These are phyloP conservation scores for Ranitomeya imitator DNA, from an alignment of 2,113 vertebrate genomes.

Conservation along the genomic window DNA sequence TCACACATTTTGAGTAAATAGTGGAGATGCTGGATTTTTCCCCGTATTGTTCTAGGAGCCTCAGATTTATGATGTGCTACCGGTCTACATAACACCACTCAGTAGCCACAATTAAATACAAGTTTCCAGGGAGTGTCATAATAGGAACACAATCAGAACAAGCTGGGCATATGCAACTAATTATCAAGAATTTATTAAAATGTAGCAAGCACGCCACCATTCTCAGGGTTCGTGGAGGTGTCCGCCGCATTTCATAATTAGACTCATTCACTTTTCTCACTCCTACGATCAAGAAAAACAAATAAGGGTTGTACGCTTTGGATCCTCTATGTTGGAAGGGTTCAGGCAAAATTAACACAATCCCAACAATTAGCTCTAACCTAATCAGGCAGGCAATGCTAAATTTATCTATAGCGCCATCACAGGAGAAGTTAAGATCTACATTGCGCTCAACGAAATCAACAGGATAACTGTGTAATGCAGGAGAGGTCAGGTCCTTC, in stretches of 20 bases:
- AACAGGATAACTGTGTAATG: too few species aligned
- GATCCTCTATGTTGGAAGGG: too few species aligned
- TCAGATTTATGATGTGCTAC: slow-evolving; percentile 52
- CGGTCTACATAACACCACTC: slow-evolving; percentile 24
- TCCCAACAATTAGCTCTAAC: too few species aligned
- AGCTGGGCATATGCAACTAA: slow-evolving; percentile 46
- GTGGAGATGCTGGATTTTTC: neutral
- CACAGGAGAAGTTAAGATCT: too few species aligned
- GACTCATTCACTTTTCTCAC: neutral
- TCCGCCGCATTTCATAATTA: neutral
- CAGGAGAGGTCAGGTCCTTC: too few species aligned
- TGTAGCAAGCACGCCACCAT: neutral
- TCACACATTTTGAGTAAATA: slow-evolving; percentile 23
- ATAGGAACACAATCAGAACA: slow-evolving; percentile 46
- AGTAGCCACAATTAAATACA: slow-evolving; percentile 54
- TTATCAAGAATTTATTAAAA: slow-evolving; percentile 51
- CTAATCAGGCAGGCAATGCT: too few species aligned
- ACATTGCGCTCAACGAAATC: too few species aligned
- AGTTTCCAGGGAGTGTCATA: slow-evolving; percentile 52
- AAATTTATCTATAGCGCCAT: too few species aligned
- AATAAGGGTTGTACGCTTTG: neutral
- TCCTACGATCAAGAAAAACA: neutral
- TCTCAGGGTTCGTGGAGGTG: neutral
- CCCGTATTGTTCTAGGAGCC: slow-evolving; percentile 18
- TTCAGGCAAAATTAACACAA: too few species aligned